Base-by-base conservation (phyloP, 2,888 invertebrate genomes). In the Amphipyra berbera region DNA sequence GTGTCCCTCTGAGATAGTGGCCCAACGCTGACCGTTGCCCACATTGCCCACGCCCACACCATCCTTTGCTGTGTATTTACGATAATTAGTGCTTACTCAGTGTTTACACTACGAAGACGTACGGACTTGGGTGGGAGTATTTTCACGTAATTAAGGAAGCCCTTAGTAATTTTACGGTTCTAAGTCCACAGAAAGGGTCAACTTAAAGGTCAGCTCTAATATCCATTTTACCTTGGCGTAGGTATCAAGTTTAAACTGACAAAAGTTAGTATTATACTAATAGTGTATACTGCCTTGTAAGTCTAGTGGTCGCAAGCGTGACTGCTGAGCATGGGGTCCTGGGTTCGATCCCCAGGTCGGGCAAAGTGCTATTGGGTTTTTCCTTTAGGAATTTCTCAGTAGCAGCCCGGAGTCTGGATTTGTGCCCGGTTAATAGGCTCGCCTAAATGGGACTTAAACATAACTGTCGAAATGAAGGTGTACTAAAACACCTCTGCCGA, bases 41-140 rank as follows among this genome's bases (percentile, higher is more conserved):
- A 30, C 37, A 9, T 35, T 8, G 37, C 37, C 37, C 61, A 48
- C 61, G 49, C 61, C 55, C 63, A 45, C 56, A 13, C 56, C 44
- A 5, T 15, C 60, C 52, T 47, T 46, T 38, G 13, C 58, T 62
- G 59, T 61, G 56, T 79, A 47, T 75, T 78, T 68, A 80, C 79
- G 68, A 78, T 78, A 73, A 68, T 68, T 78, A 70, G 64, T 72
- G 76, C 76, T 68, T 57, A 59, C 70, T 67, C 60, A 67, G 75
- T 64, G 63, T 60, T 61, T 52, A 41, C 61, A 35, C 30, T 47
- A 15, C 40, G 15, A 53, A 59, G 76, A 75, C 40, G 49, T 48
- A 70, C 56, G 33, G 30, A 57, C 50, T 46, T 9, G 9, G 35
- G 2, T 33, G 9, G 5, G 41, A 74, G 47, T 42, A 45, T 38